A percentile compares a stretch with the other conserved stretches of the same genome.
Evolutionary conservation across 2,113 vertebrate species (phyloP).

Genomic region (Cyprinodon brontotheroides): DNA sequence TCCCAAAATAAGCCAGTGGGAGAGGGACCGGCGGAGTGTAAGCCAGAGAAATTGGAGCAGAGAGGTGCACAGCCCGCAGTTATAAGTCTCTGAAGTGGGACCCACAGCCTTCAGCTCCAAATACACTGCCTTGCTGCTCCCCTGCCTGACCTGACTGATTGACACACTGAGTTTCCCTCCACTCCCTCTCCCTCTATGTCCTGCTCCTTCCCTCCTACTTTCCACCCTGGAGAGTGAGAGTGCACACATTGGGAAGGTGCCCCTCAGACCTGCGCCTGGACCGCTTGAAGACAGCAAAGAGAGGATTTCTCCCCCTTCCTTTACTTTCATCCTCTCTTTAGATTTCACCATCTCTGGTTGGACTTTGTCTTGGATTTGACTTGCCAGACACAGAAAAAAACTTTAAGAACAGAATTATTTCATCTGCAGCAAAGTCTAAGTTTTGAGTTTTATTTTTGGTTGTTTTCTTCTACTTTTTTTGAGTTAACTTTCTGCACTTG

Average conservation of each 20-base stretch:
- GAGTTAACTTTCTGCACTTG: slow-evolving; percentile 39
- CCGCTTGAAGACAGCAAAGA: slow-evolving; percentile 70
- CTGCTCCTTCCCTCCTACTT: slow-evolving; percentile 80
- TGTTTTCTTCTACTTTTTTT: slow-evolving; percentile 12
- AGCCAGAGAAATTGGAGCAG: slow-evolving; percentile 74
- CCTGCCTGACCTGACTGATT: slow-evolving; percentile 47
- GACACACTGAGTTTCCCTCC: slow-evolving; percentile 61
- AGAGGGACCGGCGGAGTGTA: slow-evolving; percentile 65
- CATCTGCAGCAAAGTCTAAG: slow-evolving; percentile 53
- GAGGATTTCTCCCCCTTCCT: slow-evolving; percentile 61
- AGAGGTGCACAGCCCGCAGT: slow-evolving; percentile 75
- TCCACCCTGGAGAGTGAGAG: slow-evolving; percentile 76
- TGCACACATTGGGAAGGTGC: slow-evolving; percentile 80
- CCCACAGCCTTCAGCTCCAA: slow-evolving; percentile 60
- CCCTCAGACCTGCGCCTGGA: slow-evolving; percentile 78
- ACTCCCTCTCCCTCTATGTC: slow-evolving; percentile 65
- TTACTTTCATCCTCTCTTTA: slow-evolving; percentile 22
- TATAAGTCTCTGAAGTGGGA: slow-evolving; percentile 76
- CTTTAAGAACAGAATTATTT: slow-evolving; percentile 46
- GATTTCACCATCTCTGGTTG: slow-evolving; percentile 62
- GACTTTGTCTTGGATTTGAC: slow-evolving; percentile 66
- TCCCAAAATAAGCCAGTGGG: slow-evolving; percentile 79
- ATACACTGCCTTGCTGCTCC: slow-evolving; percentile 53
- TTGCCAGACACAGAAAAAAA: slow-evolving; percentile 60
- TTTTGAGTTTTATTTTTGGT: slow-evolving; percentile 25